phyloP scores from a whole-genome alignment of 2,888 invertebrate genomes.

The Cremastinae sp. region DNA sequence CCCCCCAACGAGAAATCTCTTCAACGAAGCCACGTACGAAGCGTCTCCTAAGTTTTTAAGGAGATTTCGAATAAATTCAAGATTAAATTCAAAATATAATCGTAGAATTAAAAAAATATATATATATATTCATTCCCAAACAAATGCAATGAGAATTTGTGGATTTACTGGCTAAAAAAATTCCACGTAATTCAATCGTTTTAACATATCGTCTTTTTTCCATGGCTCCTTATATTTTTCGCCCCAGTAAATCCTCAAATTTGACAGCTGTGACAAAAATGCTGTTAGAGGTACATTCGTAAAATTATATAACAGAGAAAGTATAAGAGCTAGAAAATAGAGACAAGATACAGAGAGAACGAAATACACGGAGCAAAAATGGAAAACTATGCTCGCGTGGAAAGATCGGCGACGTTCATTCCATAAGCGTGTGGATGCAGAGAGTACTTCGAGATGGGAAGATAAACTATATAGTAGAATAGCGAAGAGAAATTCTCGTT shows the following conservation, averaged over 20 bases:
- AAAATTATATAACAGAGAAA: constrained; percentile 64
- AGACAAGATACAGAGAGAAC: constrained; percentile 50
- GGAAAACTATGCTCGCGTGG: constrained; percentile 63
- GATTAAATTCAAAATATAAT: not conserved
- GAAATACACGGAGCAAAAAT: constrained; percentile 50
- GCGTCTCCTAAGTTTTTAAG: not conserved
- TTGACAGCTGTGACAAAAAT: constrained; percentile 30
- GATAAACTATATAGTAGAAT: constrained; percentile 63
- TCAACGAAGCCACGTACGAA: not conserved
- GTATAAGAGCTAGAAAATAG: constrained; percentile 18
- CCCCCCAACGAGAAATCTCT: not conserved
- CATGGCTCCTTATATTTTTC: not conserved
- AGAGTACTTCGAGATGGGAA: constrained; percentile 70
- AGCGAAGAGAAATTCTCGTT: constrained; percentile 63
- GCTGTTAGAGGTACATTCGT: constrained; percentile 52
- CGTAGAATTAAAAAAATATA: not conserved
- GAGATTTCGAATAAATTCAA: not conserved
- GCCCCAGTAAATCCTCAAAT: constrained; percentile 32
- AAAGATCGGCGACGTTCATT: constrained; percentile 73
- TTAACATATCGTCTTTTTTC: not conserved
- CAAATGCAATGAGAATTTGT: not conserved
- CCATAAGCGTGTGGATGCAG: constrained; percentile 77
- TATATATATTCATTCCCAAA: constrained; percentile 35
- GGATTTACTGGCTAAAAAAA: constrained; percentile 9
- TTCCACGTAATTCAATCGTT: not conserved